Base-by-base conservation (phyloP, 2,888 invertebrate species). In the Crocallis elinguaria region DNA sequence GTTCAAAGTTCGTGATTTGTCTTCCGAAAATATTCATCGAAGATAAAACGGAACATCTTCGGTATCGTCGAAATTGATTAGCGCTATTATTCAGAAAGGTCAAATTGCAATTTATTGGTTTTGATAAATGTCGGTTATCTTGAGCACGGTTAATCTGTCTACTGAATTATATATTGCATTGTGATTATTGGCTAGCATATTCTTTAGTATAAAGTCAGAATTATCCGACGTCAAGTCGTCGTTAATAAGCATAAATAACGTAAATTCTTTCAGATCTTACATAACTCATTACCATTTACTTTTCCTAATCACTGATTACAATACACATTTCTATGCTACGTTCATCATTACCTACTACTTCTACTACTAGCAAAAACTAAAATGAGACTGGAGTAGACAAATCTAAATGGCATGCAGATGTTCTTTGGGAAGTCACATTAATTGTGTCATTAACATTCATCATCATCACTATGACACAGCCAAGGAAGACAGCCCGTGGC, bases 1-100 rank as follows among this genome's bases (percentile, higher is more conserved):
- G 82, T 82, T 81, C 78, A 82, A 68, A 84, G 85, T 73, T 81
- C 73, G 70, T 67, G 74, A 82, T 82, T 82, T 73, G 70, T 84
- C 74, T 79, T 69, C 21, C 63, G 62, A 73, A 73, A 67, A 70
- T 71, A 62, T 73, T 62, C 55, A 48, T 67, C 68, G 44, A 43
- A 54, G 52, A 65, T 72, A 62, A 69, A 64, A 57, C 55, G 53
- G 57, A 67, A 73, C 73, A 64, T 69, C 66, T 67, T 64, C 57
- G 35, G 32, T 36, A 69, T 75, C 27, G 53, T 53, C 37, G 53
- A 48, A 68, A 73, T 72, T 73, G 64, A 68, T 69, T 70, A 73
- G 66, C 57, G 56, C 63, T 59, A 60, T 62, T 53, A 64, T 69
- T 60, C 61, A 45, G 57, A 66, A 61, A 49, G 49, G 45, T 60